Conservation (phyloP, 2,113 vertebrate species). For the Vombatus ursinus region DNA sequence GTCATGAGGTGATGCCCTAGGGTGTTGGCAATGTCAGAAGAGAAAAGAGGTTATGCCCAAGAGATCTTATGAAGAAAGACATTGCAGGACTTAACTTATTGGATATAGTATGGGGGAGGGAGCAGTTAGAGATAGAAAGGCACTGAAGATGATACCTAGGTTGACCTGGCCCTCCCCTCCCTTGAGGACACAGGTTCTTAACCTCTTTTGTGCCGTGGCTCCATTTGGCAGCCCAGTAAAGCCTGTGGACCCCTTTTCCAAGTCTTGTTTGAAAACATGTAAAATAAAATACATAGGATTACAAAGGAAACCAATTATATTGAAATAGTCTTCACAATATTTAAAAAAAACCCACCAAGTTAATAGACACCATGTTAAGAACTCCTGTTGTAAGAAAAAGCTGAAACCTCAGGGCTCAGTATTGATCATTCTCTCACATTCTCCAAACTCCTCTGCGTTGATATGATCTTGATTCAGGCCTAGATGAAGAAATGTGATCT, state of each 20-base stretch:
- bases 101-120: neutral
- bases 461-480: neutral
- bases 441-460: neutral
- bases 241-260: neutral
- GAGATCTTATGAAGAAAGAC: neutral
- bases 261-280: neutral
- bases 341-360: neutral
- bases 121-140: neutral
- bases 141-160: neutral
- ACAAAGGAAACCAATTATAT: neutral
- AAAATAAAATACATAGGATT: neutral
- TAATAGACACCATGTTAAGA: neutral
- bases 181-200: neutral
- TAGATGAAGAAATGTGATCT: neutral
- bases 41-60: neutral
- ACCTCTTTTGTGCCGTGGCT: neutral
- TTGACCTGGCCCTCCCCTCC: neutral
- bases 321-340: neutral
- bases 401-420: neutral
- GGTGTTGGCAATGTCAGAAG: neutral
- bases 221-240: neutral
- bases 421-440: neutral
- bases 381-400: neutral
- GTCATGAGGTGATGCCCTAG: neutral
- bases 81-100: neutral